Percentiles rank a stretch among this genome's conserved stretches.
Evolutionary conservation across 2,797 vertebrate species (phyloP).

Genomic region (Pipistrellus pipistrellus): DNA sequence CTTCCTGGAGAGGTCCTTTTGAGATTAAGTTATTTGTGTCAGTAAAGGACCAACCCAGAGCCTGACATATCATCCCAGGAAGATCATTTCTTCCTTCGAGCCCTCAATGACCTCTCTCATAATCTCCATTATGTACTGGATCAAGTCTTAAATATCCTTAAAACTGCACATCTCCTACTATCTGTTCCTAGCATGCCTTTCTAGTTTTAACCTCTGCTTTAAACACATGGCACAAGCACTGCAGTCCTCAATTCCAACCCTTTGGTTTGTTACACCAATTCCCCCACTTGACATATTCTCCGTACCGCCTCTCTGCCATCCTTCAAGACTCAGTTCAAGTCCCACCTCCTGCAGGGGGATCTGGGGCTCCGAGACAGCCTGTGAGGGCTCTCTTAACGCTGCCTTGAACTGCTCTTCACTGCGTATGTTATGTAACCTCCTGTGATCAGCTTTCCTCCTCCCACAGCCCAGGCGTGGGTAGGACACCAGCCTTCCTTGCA

Average conservation of each 20-base stretch:
- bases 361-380: not conserved
- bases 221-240: accelerated
- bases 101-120: not conserved
- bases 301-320: not conserved
- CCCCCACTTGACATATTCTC: not conserved
- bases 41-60: not conserved
- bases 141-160: slow-evolving; percentile 30
- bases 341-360: not conserved
- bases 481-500: not conserved
- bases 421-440: not conserved
- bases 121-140: not conserved
- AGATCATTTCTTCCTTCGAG: not conserved
- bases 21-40: slow-evolving; percentile 37
- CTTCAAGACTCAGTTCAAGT: not conserved
- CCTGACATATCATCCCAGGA: not conserved
- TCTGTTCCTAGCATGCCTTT: not conserved
- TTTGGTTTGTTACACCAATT: not conserved
- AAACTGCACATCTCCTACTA: not conserved
- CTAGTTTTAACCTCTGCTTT: not conserved
- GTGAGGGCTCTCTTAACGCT: not conserved
- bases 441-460: not conserved
- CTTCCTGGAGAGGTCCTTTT: slow-evolving; percentile 4
- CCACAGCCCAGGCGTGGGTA: not conserved
- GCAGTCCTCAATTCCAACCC: not conserved
- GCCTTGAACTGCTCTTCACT: not conserved